Evolutionary conservation across 2,888 invertebrate genomes (phyloP), one percentile per base, ranked within the genome.

Genomic region (Nephrotoma guestfalica): DNA sequence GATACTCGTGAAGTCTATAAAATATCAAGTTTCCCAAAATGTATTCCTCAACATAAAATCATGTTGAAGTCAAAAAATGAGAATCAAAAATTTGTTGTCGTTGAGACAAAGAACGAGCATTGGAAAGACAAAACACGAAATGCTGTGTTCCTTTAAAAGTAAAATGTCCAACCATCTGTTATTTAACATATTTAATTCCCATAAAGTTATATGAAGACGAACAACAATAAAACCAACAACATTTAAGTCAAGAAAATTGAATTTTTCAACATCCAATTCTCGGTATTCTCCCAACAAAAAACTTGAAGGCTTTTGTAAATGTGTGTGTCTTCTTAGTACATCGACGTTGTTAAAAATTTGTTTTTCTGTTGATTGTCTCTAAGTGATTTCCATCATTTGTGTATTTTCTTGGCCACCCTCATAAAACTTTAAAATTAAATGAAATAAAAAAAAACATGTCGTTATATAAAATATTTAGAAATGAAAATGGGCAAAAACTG

Each of bases 121-220:
- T 71, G 71, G 71, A 71, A 3, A 30, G 71, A 71, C 3, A 71
- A 30, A 71, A 57, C 47, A 47, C 3, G 2, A 47, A 57, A 71
- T 71, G 18, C 30, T 30, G 30, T 71, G 71, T 71, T 71, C 30
- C 71, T 71, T 71, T 41, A 84, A 83, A 84, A 41, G 42, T 41
- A 41, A 84, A 84, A 42, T 42, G 84, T 84, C 84, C 84, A 41
- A 84, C 41, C 84, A 84, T 84, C 84, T 84, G 84, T 84, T 84
- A 84, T 41, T 42, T 41, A 84, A 84, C 42, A 41, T 41, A 41
- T 42, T 42, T 41, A 84, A 84, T 84, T 84, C 84, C 41, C 84
- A 84, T 84, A 84, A 84, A 42, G n/a, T 84, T 41, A 41, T 83
- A 47, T 47, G 2, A 47, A 41, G 41, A 84, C 84, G 42, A 84